Evolutionary conservation across 2,888 invertebrate species (phyloP).

Genomic region (Dasysyrphus albostriatus): DNA sequence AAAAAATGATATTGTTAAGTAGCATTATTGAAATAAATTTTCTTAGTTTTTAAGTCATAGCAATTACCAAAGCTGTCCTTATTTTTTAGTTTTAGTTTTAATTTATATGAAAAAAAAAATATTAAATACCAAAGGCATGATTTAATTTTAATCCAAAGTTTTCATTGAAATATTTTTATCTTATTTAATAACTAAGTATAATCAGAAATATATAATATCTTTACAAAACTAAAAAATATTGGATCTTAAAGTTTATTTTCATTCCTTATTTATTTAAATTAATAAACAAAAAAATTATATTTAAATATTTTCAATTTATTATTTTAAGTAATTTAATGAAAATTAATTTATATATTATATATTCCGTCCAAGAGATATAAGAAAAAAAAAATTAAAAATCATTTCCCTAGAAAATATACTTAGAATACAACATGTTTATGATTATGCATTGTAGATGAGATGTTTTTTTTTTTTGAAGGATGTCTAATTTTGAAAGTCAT

Average conservation of each 20-base stretch:
- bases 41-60: conserved; percentile 43
- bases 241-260: conserved; percentile 42
- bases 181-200: conserved; percentile 42
- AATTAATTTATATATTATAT: conserved; percentile 79
- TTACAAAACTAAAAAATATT: conserved; percentile 41
- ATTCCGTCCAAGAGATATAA: conserved; percentile 82
- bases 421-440: conserved; percentile 44
- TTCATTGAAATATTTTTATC: conserved; percentile 47
- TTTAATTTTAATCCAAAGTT: conserved; percentile 77
- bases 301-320: conserved; percentile 59
- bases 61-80: conserved; percentile 83
- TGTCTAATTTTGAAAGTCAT: conserved; percentile 43
- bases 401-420: conserved; percentile 78
- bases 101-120: conserved; percentile 45
- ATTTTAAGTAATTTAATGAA: conserved; percentile 77
- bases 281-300: neutral
- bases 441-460: conserved; percentile 59
- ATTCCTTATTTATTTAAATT: conserved; percentile 73
- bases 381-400: conserved; percentile 60
- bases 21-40: conserved; percentile 7
- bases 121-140: conserved; percentile 82
- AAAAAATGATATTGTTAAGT: conserved; percentile 19
- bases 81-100: conserved; percentile 78
- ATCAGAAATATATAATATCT: conserved; percentile 23
- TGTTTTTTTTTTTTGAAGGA: neutral